phyloP scores from a whole-genome alignment of 2,888 invertebrate species.

The Athalia circularis region DNA sequence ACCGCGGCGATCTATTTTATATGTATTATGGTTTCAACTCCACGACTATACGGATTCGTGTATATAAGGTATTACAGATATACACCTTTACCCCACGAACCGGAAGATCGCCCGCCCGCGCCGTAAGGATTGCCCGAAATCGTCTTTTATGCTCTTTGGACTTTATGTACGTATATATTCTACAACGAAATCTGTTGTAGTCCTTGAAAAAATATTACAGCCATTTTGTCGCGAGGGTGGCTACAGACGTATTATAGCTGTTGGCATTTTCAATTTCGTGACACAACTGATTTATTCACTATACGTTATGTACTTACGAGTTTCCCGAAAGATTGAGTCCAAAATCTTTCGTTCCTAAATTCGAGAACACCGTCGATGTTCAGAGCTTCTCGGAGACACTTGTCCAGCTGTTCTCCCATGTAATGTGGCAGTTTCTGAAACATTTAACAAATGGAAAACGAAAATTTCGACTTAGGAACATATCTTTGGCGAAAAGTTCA shows the following conservation, averaged over 20 bases:
- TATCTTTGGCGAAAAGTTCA: neutral
- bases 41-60: neutral
- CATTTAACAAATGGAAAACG: slow-evolving; percentile 7
- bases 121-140: neutral
- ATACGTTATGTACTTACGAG: slow-evolving; percentile 70
- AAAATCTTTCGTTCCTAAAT: slow-evolving; percentile 79
- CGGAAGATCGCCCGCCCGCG: too few relatives aligned
- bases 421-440: slow-evolving; percentile 79
- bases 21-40: slow-evolving; percentile 17
- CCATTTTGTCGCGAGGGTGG: neutral
- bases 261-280: too few relatives aligned
- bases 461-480: neutral
- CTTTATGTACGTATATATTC: too few relatives aligned
- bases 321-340: slow-evolving; percentile 79
- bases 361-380: slow-evolving; percentile 80
- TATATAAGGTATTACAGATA: too few relatives aligned
- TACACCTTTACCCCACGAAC: too few relatives aligned
- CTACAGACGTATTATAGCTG: too few relatives aligned
- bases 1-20: slow-evolving; percentile 14
- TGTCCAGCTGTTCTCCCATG: slow-evolving; percentile 78
- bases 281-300: too few relatives aligned
- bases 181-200: too few relatives aligned
- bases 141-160: neutral
- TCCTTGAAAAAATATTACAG: too few relatives aligned
- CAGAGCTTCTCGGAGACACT: slow-evolving; percentile 78